phyloP scores from a whole-genome alignment of 2,888 invertebrate genomes.

The Fragum sueziense region DNA sequence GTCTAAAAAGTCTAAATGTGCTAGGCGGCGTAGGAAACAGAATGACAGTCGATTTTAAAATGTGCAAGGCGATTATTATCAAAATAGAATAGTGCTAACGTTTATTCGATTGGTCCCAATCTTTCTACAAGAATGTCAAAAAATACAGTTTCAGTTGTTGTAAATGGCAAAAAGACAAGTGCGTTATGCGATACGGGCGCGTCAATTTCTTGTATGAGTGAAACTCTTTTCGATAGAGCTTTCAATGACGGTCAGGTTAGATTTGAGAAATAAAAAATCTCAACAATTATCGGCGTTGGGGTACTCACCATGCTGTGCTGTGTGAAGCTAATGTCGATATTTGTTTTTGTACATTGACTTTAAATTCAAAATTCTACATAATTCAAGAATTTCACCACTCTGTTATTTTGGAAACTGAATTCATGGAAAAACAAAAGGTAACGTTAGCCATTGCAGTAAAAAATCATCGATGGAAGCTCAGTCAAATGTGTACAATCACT shows the following conservation, averaged over 20 bases:
- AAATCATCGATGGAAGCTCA: background rate
- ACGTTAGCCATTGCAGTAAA: background rate
- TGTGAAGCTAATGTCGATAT: constrained; percentile 1
- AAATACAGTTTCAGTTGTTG: constrained; percentile 24
- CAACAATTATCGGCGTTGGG: background rate
- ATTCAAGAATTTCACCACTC: too few relatives aligned
- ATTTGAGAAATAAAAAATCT: background rate
- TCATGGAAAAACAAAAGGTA: background rate
- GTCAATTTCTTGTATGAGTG: constrained; percentile 1
- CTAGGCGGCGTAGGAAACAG: background rate
- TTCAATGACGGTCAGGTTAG: background rate
- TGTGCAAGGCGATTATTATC: background rate
- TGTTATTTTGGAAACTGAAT: background rate
- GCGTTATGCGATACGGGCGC: constrained; percentile 22
- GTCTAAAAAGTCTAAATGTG: background rate
- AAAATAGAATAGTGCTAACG: background rate
- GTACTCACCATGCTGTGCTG: background rate
- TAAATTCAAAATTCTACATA: background rate
- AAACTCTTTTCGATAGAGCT: constrained; percentile 1
- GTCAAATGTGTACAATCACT: too few relatives aligned
- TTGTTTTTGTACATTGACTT: background rate
- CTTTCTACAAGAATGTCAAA: too few relatives aligned
- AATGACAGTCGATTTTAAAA: background rate
- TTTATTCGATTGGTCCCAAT: constrained; percentile 3
- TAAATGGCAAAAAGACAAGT: constrained; percentile 2